These are phyloP conservation scores for Caranx melampygus DNA, from an alignment of 2,113 vertebrate genomes.

Conservation along the genomic window DNA sequence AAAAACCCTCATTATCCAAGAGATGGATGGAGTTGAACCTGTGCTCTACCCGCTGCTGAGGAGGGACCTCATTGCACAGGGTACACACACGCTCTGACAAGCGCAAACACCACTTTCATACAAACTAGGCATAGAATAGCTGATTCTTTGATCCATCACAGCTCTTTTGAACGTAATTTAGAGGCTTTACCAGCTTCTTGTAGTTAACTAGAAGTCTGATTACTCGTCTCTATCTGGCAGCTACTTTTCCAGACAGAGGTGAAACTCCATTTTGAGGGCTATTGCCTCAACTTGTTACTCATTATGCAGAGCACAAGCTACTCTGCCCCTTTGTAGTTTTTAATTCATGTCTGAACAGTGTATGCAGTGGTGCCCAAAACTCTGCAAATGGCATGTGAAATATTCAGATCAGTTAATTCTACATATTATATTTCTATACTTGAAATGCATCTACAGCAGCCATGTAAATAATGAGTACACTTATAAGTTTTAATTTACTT, in stretches of 20 bases:
- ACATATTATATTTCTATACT: too few species aligned
- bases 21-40: constrained; percentile 96
- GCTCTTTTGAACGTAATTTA: constrained; percentile 7
- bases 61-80: constrained; percentile 93
- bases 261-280: not conserved
- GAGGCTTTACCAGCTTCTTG: not conserved
- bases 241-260: not conserved
- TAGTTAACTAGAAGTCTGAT: not conserved
- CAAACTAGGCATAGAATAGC: not conserved
- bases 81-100: constrained; percentile 69
- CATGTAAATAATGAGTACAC: too few species aligned
- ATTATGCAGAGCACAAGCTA: not conserved
- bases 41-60: constrained; percentile 94
- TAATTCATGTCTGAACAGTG: not conserved
- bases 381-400: not conserved
- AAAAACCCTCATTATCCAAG: constrained; percentile 97
- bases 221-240: not conserved
- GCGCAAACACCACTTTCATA: constrained; percentile 48
- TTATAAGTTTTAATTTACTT: too few species aligned
- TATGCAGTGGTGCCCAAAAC: not conserved
- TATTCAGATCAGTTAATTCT: not conserved
- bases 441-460: not conserved
- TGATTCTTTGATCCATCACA: not conserved
- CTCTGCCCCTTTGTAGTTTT: not conserved
- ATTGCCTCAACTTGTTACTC: not conserved